These are phyloP conservation scores for Choreutis nemorana DNA, from an alignment of 2,888 invertebrate genomes.

Conservation along the genomic window DNA sequence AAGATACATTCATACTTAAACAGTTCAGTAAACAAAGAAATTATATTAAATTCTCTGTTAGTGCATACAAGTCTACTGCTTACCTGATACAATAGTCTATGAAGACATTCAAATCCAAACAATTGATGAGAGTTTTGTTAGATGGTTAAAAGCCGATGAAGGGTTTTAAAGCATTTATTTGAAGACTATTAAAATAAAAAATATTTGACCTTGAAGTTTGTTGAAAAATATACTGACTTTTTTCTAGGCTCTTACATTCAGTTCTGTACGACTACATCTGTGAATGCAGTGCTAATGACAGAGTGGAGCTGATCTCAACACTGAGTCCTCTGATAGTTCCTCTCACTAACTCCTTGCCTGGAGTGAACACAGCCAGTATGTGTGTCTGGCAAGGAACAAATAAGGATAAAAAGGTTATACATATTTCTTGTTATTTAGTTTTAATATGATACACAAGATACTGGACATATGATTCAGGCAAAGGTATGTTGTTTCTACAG, in stretches of 20 bases:
- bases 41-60: conserved; percentile 8
- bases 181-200: too few species aligned
- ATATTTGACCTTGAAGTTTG: too few species aligned
- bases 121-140: too few species aligned
- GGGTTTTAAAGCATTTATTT: too few species aligned
- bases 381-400: conserved; percentile 89
- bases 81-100: background rate
- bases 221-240: background rate
- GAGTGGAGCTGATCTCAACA: conserved; percentile 77
- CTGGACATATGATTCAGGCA: too few species aligned
- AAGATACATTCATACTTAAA: too few species aligned
- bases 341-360: conserved; percentile 79
- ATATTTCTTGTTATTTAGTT: conserved; percentile 1
- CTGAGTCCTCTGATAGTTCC: conserved; percentile 73
- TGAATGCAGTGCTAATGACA: conserved; percentile 74
- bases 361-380: conserved; percentile 80
- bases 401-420: conserved; percentile 75
- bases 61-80: conserved; percentile 4
- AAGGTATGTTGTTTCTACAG: too few species aligned
- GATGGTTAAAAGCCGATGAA: too few species aligned
- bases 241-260: conserved; percentile 74
- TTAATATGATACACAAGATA: too few species aligned
- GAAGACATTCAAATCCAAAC: conserved; percentile 1
- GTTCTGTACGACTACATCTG: conserved; percentile 82
- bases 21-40: too few species aligned